phyloP scores from a whole-genome alignment of 2,888 invertebrate genomes.

The Hecatera dysodea region DNA sequence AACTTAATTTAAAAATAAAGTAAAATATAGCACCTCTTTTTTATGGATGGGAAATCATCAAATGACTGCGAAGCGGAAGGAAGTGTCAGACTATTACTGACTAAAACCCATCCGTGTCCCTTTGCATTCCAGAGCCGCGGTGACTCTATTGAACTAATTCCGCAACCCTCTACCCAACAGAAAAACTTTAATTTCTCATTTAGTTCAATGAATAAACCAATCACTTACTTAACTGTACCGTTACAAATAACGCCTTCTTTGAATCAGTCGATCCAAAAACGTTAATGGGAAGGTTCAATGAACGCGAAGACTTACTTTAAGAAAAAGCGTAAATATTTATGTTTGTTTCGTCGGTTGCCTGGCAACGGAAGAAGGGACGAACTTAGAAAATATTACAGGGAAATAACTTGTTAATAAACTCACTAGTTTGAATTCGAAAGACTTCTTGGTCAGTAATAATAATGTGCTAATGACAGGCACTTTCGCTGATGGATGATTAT shows the following conservation, averaged over 20 bases:
- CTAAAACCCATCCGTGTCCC: too few relatives aligned
- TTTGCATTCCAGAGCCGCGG: too few relatives aligned
- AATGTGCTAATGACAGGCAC: slow-evolving; percentile 16
- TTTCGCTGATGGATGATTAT: slow-evolving; percentile 45
- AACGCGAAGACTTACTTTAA: slow-evolving; percentile 63
- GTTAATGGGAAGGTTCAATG: slow-evolving; percentile 62
- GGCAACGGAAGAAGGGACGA: slow-evolving; percentile 65
- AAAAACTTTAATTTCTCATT: slow-evolving; percentile 1
- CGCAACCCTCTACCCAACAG: too few relatives aligned
- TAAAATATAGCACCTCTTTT: too few relatives aligned
- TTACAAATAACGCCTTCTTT: slow-evolving; percentile 45
- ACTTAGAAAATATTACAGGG: slow-evolving; percentile 33
- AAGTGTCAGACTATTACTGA: too few relatives aligned
- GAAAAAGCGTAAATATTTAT: slow-evolving; percentile 73
- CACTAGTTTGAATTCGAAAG: slow-evolving; percentile 10
- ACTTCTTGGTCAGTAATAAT: slow-evolving; percentile 26
- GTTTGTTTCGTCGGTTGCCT: slow-evolving; percentile 70
- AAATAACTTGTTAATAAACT: slow-evolving; percentile 15
- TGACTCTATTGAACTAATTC: too few relatives aligned
- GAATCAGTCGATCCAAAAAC: slow-evolving; percentile 35
- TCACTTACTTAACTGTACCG: slow-evolving; percentile 36
- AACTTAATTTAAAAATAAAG: too few relatives aligned
- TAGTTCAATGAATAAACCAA: slow-evolving; percentile 1
- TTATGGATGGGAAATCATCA: too few relatives aligned
- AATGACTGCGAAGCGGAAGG: too few relatives aligned